Evolutionary conservation across 2,888 invertebrate genomes (phyloP), one percentile per base, ranked within the genome.

Genomic region (Ichneumoninae sp.): DNA sequence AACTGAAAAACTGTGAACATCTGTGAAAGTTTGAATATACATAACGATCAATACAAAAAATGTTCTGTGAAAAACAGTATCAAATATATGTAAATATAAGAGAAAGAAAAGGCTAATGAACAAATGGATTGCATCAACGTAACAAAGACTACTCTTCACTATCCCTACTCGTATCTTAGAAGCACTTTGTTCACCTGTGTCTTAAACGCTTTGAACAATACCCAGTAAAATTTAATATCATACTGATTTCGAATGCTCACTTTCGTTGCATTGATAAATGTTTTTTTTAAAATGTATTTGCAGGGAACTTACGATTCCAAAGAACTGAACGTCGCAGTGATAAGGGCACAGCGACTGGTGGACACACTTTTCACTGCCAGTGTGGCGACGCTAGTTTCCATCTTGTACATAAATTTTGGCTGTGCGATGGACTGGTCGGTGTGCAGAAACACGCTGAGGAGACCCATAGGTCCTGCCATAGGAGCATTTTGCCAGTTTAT

Each of bases 361-460:
- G 98, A 98, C 93, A 95, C 94, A 13, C 93, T 97, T 5, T 98
- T 98, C 91, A 96, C 96, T 0, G 95, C 95, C 60, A 97, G 97
- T 82, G 97, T 98, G 5, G 96, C 96, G 1, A 94, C 96, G 66
- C 95, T 98, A 69, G 96, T 96, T 77, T 96, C 97, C 0, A 94
- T 98, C 70, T 96, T 98, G 89, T 98, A 98, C 91, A 96, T 98
- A 78, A 98, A 98, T 94, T 98, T 98, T 94, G 98, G 98, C 0
- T 98, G 98, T 91, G 98, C 98, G 0, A 95, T 98, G 93, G 97
- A 98, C 92, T 95, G 97, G 95, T 94, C 95, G 0, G 95, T 96
- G 0, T 95, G 98, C 19, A 95, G 95, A 87, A 94, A 95, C 1
- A 96, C 96, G 22, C 87, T 98, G 1, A 95, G 95, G 85, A 95